These are phyloP conservation scores for Dendrolimus kikuchii DNA, from an alignment of 1,140 invertebrate genomes.

Conservation along the genomic window DNA sequence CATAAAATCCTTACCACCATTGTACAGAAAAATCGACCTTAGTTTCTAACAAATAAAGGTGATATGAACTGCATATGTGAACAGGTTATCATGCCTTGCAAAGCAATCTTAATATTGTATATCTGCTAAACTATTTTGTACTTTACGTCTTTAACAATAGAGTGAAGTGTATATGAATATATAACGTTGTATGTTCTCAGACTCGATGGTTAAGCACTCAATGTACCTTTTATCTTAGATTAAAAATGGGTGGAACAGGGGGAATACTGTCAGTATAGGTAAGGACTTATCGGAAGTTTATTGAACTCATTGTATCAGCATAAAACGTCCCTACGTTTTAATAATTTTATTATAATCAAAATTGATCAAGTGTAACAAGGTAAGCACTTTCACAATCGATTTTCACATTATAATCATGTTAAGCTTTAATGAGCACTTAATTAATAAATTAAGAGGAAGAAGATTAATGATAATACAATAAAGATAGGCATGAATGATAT, in stretches of 20 bases:
- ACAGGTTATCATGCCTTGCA: constrained; percentile 13
- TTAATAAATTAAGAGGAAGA: too few species aligned
- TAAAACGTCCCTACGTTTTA: too few species aligned
- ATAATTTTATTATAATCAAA: too few species aligned
- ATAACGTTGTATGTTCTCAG: constrained; percentile 21
- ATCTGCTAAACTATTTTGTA: neutral
- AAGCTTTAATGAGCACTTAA: too few species aligned
- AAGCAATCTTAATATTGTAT: constrained; percentile 4
- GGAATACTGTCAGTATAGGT: neutral
- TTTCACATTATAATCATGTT: too few species aligned
- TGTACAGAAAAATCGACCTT: constrained; percentile 13
- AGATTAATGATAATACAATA: too few species aligned
- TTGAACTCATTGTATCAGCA: too few species aligned
- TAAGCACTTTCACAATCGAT: too few species aligned
- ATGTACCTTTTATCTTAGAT: constrained; percentile 66
- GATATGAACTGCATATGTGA: constrained; percentile 10
- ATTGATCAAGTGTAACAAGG: too few species aligned
- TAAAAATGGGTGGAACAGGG: constrained; percentile 43
- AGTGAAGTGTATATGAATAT: constrained; percentile 6
- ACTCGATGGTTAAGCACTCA: constrained; percentile 58
- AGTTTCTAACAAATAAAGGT: constrained; percentile 1
- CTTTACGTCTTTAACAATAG: constrained; percentile 12
- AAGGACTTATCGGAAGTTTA: too few species aligned
- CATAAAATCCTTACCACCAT: constrained; percentile 3
- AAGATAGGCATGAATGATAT: too few species aligned